phyloP scores from a whole-genome alignment of 1,140 invertebrate genomes.

The Andricus grossulariae region DNA sequence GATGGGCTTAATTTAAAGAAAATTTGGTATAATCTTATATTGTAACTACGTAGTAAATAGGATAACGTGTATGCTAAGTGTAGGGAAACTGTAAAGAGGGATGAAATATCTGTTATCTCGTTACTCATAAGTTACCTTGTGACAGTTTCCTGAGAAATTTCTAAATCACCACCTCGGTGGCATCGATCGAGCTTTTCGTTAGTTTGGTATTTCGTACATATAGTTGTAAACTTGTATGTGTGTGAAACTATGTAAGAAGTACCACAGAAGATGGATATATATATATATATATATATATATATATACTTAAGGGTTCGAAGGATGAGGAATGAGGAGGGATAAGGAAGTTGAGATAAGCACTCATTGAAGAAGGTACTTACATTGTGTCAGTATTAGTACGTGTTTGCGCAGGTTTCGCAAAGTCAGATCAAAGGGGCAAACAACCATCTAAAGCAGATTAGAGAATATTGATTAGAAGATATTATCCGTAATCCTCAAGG shows the following conservation, averaged over 20 bases:
- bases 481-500: background rate
- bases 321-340: background rate
- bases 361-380: background rate
- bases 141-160: conserved; percentile 23
- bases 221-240: background rate
- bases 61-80: too few species aligned
- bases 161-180: background rate
- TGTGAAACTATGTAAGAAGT: conserved; percentile 11
- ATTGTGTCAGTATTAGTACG: conserved; percentile 10
- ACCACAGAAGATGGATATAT: background rate
- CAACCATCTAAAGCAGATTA: conserved; percentile 19
- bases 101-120: background rate
- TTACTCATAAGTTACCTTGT: background rate
- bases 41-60: too few species aligned
- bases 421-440: conserved; percentile 17
- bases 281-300: background rate
- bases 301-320: background rate
- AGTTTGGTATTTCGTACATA: background rate
- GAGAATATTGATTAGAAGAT: conserved; percentile 20
- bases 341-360: conserved; percentile 22
- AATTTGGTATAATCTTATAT: too few species aligned
- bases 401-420: conserved; percentile 2
- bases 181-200: conserved; percentile 6
- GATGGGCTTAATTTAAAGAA: too few species aligned
- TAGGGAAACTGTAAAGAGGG: background rate